Conservation (phyloP, 2,888 invertebrate species). For the Leuctra nigra region DNA sequence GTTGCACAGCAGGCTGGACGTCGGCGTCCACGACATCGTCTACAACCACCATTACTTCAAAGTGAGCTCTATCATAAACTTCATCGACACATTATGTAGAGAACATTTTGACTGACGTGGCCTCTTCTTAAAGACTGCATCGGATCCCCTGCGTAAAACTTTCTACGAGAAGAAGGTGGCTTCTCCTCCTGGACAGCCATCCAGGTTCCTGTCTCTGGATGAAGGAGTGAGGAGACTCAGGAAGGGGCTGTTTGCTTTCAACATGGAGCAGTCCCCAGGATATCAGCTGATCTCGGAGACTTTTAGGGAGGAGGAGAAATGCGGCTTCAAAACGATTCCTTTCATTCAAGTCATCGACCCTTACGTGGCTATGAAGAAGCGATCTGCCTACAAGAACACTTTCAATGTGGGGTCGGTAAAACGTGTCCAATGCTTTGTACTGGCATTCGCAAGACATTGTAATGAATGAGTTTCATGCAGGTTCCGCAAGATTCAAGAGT, state of each 20-base stretch:
- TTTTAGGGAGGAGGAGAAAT: constrained; percentile 63
- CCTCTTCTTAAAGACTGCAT: not conserved
- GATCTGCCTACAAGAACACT: constrained; percentile 54
- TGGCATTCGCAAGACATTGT: no score
- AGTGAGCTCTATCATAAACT: constrained; percentile 21
- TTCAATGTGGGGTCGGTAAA: constrained; percentile 54
- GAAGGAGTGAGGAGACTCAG: constrained; percentile 45
- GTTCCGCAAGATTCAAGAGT: constrained; percentile 47
- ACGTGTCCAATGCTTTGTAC: no score
- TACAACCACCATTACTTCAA: constrained; percentile 33
- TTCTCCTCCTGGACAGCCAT: constrained; percentile 41
- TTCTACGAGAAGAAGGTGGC: constrained; percentile 48
- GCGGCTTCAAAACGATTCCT: constrained; percentile 56
- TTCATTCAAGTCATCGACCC: constrained; percentile 54
- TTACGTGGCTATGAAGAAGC: constrained; percentile 55
- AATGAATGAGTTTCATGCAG: constrained; percentile 9
- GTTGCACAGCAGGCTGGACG: constrained; percentile 24
- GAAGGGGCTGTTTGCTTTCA: constrained; percentile 55
- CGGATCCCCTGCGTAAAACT: constrained; percentile 43
- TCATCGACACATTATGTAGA: no score
- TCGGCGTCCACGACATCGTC: constrained; percentile 36
- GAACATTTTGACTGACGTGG: no score
- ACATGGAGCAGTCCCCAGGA: constrained; percentile 57
- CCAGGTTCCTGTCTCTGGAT: constrained; percentile 43
- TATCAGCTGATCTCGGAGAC: constrained; percentile 60